A percentile compares a stretch with the other conserved stretches of the same genome.
phyloP scores from a whole-genome alignment of 2,888 invertebrate genomes.

The Nebria brevicollis region DNA sequence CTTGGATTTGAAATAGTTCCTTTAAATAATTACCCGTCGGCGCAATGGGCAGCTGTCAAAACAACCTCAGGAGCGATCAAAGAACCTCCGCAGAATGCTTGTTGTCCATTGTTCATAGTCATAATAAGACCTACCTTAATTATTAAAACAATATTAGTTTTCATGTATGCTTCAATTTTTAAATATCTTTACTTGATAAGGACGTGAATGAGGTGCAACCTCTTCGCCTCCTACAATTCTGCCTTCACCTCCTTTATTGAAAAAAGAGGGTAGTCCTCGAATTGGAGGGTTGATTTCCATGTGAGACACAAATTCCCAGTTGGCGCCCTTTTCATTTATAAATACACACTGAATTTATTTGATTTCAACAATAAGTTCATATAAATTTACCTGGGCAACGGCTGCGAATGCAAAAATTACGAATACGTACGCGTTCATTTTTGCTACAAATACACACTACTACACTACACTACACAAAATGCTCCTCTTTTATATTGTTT shows the following conservation, averaged over 20 bases:
- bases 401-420: constrained; percentile 40
- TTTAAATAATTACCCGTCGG: constrained; percentile 55
- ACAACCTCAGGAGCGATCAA: constrained; percentile 64
- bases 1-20: not conserved
- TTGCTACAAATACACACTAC: not conserved
- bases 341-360: constrained; percentile 25
- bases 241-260: constrained; percentile 19
- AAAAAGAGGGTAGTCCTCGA: constrained; percentile 27
- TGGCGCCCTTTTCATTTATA: constrained; percentile 44
- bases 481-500: not conserved
- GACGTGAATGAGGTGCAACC: constrained; percentile 48
- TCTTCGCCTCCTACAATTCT: constrained; percentile 50
- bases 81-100: constrained; percentile 65
- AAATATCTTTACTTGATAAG: constrained; percentile 48
- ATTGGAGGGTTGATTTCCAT: constrained; percentile 25
- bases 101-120: constrained; percentile 2
- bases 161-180: too few relatives aligned
- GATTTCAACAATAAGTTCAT: constrained; percentile 30
- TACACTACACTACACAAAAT: not conserved
- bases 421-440: constrained; percentile 39
- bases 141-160: constrained; percentile 51
- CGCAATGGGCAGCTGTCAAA: constrained; percentile 66
- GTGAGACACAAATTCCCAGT: constrained; percentile 36
- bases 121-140: constrained; percentile 22
- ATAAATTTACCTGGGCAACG: constrained; percentile 48